Conservation (phyloP, 1,140 invertebrate species). For the Anoplolepis gracilipes region DNA sequence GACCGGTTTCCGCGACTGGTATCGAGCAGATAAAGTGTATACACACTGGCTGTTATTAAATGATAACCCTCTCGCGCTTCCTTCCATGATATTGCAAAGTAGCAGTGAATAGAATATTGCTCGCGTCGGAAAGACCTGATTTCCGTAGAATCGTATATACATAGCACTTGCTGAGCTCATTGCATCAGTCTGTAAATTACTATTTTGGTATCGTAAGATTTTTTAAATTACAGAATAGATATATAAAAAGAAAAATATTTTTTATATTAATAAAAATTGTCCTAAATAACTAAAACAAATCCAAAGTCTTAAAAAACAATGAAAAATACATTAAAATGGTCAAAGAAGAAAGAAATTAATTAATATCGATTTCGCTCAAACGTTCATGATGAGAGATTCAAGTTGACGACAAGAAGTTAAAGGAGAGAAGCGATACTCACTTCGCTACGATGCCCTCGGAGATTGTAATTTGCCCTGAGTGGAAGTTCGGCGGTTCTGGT, state of each 20-base stretch:
- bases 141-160: constrained; percentile 6
- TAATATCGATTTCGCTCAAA: constrained; percentile 33
- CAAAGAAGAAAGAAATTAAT: constrained; percentile 27
- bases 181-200: background rate
- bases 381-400: background rate
- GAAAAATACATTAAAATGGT: background rate
- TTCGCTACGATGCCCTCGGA: constrained; percentile 98
- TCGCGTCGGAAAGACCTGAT: background rate
- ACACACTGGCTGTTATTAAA: constrained; percentile 30
- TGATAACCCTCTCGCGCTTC: constrained; percentile 53
- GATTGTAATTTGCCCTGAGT: constrained; percentile 98
- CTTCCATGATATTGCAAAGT: constrained; percentile 36
- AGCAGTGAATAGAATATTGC: constrained; percentile 50
- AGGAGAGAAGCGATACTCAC: constrained; percentile 86
- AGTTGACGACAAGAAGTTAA: constrained; percentile 14
- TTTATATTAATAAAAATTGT: background rate
- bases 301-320: background rate
- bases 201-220: background rate
- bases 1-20: constrained; percentile 49
- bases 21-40: constrained; percentile 58
- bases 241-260: background rate
- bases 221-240: background rate
- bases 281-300: background rate
- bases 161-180: background rate
- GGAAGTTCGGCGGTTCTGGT: constrained; percentile 92